Evolutionary conservation across 2,888 invertebrate genomes (phyloP), one percentile per base, ranked within the genome.

Genomic region (Coelinius sp.): DNA sequence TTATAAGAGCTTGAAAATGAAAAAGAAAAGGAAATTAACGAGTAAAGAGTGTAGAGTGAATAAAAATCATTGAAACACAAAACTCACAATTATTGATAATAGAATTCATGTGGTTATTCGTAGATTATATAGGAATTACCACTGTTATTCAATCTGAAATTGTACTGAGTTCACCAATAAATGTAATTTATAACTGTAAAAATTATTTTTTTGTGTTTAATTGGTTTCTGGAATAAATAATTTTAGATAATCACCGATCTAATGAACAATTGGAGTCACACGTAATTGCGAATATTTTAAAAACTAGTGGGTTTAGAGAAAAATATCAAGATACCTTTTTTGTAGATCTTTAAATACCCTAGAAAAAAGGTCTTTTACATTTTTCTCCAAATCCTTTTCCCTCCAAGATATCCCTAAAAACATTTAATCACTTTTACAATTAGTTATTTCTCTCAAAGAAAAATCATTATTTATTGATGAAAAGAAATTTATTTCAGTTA

Each of bases 1-100:
- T 27, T 56, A 59, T 25, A 67, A 62, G 53, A 67, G 56, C 41
- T 59, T 67, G 53, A 73, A 72, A 74, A 56, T 31, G 8, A 62
- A 69, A 63, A 31, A 74, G 59, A 53, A 35, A 63, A 14, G 52
- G 41, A 71, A 62, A 65, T 64, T 38, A 68, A 70, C 49, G 49
- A 63, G 27, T 31, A 67, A 25, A 38, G 71, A 17, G 59, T 22
- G 41, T 31, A 68, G 24, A n/a, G 71, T 70, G 35, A 73, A 67
- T 59, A 59, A 31, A 12, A 59, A 59, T 59, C 17, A 59, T 59
- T 59, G 0, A 59, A 59, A 59, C 31, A n/a, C n/a, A n/a, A n/a
- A 35, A 35, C 20, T 59, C 59, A 59, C 20, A 35, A 31, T 59
- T 31, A 31, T 25, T 4, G 10, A 31, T 31, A 59, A 59, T 59